Base-by-base conservation (phyloP, 2,888 invertebrate genomes). In the Trachelus stipa region DNA sequence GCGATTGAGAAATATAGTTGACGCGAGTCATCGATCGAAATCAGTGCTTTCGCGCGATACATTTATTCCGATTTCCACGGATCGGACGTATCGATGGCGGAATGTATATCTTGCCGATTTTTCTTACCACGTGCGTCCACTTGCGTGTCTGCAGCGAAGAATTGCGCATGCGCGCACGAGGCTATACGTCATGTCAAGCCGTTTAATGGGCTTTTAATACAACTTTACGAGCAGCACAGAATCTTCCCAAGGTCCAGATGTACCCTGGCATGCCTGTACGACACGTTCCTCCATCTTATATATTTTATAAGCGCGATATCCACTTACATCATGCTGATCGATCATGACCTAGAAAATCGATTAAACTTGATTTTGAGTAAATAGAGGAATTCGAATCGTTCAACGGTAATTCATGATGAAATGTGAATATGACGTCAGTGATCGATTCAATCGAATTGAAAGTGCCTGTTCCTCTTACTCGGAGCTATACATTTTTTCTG, bases 191-290 rank as follows among this genome's bases (percentile, higher is more conserved):
- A 87, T 86, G 87, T 86, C 88, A 83, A 77, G 81, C 82, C 84
- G 82, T 86, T 87, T 87, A 87, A 87, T 87, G 85, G 88, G 82
- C 88, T 87, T 88, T 87, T 87, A 87, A 87, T 87, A 88, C 85
- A 81, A 85, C 82, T 86, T 88, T 85, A 81, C 84, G 87, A 85
- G 81, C 78, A 33, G 23, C 71, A 30, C 71, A 34, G 33, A 11
- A 15, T 23, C 56, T 23, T 23, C 9, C 56, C 56, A 56, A 56
- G 56, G 56, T 56, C 56, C 56, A 9, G 23, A 56, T 56, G 23
- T 56, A 56, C 23, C 56, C 9, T 6, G 0, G 56, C 15, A 40
- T 40, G 40, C 40, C 40, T 40, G 15, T 56, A 56, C 23, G 23
- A 56, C 56, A 56, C 23, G 23, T 6, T 56, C 15, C 9, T 2